Percentiles rank a stretch among this genome's conserved stretches.
These are phyloP conservation scores for Channa maculata DNA, from an alignment of 2,113 vertebrate species.

Conservation along the genomic window DNA sequence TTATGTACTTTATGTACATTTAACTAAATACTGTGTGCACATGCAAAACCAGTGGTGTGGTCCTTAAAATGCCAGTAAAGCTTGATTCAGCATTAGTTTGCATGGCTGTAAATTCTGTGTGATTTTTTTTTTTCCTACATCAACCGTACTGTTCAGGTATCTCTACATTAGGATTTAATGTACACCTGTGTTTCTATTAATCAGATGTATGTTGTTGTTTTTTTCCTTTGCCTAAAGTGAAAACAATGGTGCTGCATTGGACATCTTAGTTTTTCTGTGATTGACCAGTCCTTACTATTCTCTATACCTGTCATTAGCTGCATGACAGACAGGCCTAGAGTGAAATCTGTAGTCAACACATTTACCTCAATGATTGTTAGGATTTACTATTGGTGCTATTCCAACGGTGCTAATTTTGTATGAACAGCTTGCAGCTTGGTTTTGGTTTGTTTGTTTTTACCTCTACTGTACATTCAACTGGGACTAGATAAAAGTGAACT, in stretches of 20 bases:
- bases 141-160: neutral
- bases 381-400: neutral
- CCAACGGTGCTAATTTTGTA: slow-evolving; percentile 51
- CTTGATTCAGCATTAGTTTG: neutral
- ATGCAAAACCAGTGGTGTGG: too few species aligned
- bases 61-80: neutral
- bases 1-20: too few species aligned
- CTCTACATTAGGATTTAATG: neutral
- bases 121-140: neutral
- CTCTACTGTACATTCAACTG: neutral
- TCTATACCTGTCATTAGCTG: neutral
- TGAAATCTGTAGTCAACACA: neutral
- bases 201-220: neutral
- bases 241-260: neutral
- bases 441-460: neutral
- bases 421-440: neutral
- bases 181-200: neutral
- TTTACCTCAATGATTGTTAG: slow-evolving; percentile 45
- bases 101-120: slow-evolving; percentile 4
- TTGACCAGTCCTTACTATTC: too few species aligned
- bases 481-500: neutral
- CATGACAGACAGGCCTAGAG: neutral
- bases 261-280: neutral
- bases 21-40: too few species aligned
- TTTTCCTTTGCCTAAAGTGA: neutral